phyloP scores from a whole-genome alignment of 2,113 vertebrate species.

The Acrocephalus arundinaceus region DNA sequence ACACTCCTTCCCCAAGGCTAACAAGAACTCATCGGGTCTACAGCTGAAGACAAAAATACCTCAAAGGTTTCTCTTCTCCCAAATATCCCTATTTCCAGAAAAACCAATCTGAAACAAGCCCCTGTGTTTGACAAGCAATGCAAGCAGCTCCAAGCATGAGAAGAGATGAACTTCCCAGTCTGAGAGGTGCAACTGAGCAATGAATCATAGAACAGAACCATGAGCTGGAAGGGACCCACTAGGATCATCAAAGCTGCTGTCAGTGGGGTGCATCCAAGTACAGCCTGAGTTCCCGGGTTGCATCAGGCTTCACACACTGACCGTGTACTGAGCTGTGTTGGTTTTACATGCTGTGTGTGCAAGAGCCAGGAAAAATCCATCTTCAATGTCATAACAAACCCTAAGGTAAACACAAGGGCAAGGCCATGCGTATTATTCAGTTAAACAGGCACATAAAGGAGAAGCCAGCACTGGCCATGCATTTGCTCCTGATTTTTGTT shows the following conservation, averaged over 20 bases:
- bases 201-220: neutral
- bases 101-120: neutral
- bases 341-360: neutral
- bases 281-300: neutral
- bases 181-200: neutral
- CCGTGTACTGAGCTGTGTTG: neutral
- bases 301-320: neutral
- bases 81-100: neutral
- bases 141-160: neutral
- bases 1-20: neutral
- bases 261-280: neutral
- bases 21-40: neutral
- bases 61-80: neutral
- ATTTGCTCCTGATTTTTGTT: neutral
- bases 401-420: conserved; percentile 65
- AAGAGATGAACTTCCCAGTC: neutral
- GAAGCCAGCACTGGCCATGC: neutral
- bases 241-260: neutral
- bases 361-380: conserved; percentile 54
- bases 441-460: conserved; percentile 29
- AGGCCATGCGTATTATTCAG: neutral
- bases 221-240: neutral
- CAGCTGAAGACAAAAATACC: neutral
- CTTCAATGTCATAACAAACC: conserved; percentile 65
- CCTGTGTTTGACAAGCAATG: fast-evolving